Conservation (phyloP, 2,113 vertebrate species). For the Onychorhynchus coronatus region DNA sequence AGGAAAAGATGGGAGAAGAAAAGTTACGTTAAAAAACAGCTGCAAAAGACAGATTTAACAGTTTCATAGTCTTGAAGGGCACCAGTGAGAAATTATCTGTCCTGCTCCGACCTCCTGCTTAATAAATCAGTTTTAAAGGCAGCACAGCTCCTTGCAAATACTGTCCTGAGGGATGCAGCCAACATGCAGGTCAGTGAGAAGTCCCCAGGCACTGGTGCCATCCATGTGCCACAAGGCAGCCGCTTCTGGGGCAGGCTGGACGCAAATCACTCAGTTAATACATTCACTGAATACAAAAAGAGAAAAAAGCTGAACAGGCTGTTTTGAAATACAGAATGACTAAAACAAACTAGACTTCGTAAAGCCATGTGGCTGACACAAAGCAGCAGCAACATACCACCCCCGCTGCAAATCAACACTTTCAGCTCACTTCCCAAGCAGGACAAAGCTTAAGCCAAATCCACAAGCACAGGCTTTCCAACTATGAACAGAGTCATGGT, state of each 20-base stretch:
- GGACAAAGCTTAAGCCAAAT: not conserved
- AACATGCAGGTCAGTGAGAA: not conserved
- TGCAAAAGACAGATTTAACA: not conserved
- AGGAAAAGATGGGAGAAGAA: not conserved
- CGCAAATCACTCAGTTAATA: not conserved
- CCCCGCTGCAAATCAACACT: fast-evolving
- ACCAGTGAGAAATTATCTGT: not conserved
- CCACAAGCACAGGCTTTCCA: not conserved
- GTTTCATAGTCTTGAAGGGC: not conserved
- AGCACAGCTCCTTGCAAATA: not conserved
- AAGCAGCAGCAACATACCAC: not conserved
- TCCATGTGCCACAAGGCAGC: not conserved
- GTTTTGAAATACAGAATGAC: not conserved
- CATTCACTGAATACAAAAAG: not conserved
- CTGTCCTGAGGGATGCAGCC: not conserved
- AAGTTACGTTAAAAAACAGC: not conserved
- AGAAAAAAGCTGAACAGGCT: not conserved
- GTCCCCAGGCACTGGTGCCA: not conserved
- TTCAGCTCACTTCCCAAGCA: not conserved
- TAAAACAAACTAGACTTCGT: not conserved
- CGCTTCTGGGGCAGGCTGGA: not conserved
- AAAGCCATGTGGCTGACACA: not conserved
- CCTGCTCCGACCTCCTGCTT: not conserved
- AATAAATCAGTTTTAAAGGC: not conserved
- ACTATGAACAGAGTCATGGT: fast-evolving